Evolutionary conservation across 1,140 invertebrate genomes (phyloP).

Genomic region (Heliconius hermathena): DNA sequence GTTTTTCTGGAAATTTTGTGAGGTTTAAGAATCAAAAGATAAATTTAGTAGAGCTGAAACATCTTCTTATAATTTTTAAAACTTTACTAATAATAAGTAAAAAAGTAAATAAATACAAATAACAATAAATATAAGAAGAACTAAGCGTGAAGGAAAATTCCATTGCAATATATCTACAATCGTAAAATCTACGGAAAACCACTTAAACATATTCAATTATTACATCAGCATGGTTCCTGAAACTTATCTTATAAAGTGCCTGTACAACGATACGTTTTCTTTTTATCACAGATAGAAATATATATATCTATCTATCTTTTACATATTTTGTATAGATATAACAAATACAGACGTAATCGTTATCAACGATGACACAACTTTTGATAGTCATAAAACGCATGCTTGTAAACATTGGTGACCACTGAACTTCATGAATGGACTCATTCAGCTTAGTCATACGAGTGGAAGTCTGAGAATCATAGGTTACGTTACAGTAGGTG

Average conservation of each 20-base stretch:
- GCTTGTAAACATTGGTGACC: constrained; percentile 40
- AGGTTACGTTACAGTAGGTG: constrained; percentile 22
- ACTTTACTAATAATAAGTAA: too few species aligned
- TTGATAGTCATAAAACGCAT: constrained; percentile 31
- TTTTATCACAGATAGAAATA: neutral
- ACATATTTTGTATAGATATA: constrained; percentile 3
- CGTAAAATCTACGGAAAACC: constrained; percentile 15
- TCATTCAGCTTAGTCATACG: constrained; percentile 61
- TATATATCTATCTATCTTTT: too few species aligned
- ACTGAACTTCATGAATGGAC: constrained; percentile 61
- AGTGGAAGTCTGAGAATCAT: constrained; percentile 12
- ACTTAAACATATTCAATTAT: neutral
- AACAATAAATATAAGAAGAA: too few species aligned
- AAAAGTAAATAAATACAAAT: too few species aligned
- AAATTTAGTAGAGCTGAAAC: too few species aligned
- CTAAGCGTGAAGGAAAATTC: constrained; percentile 18
- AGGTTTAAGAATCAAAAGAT: too few species aligned
- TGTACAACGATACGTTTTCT: neutral
- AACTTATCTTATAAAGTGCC: neutral
- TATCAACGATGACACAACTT: constrained; percentile 48
- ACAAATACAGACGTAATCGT: constrained; percentile 25
- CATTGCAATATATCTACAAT: constrained; percentile 7
- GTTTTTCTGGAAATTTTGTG: too few species aligned
- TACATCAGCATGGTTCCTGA: constrained; percentile 11
- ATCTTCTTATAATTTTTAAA: too few species aligned